These are phyloP conservation scores for Lamproptera curius DNA, from an alignment of 2,888 invertebrate species.

Conservation along the genomic window DNA sequence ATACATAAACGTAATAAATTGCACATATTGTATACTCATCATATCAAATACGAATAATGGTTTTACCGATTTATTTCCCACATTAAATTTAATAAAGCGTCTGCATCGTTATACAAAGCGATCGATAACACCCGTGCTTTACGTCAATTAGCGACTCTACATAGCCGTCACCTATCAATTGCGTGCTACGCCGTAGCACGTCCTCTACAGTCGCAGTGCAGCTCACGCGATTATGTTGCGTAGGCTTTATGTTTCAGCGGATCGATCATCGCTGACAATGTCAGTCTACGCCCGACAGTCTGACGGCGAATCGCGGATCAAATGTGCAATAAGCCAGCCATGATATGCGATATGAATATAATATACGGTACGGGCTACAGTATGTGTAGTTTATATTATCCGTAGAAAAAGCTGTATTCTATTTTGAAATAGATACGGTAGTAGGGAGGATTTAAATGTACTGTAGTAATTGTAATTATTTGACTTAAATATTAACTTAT, in stretches of 20 bases:
- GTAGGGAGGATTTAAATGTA: no score
- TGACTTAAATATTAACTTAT: background rate
- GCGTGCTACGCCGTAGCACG: slow-evolving; percentile 1
- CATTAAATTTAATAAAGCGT: no score
- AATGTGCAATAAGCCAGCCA: background rate
- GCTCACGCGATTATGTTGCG: slow-evolving; percentile 1
- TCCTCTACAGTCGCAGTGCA: slow-evolving; percentile 14
- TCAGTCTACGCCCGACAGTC: slow-evolving; percentile 1
- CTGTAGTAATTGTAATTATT: background rate
- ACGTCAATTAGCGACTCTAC: background rate
- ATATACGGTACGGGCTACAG: background rate
- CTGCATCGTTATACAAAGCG: no score
- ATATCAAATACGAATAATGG: no score
- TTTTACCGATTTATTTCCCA: no score
- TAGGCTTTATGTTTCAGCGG: slow-evolving; percentile 4
- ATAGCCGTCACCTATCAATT: background rate
- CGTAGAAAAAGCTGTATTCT: background rate
- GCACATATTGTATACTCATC: no score
- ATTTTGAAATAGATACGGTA: background rate
- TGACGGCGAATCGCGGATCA: background rate
- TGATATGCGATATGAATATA: background rate
- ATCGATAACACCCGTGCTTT: no score
- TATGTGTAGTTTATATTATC: background rate
- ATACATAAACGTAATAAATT: no score
- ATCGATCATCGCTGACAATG: slow-evolving; percentile 14